Evolutionary conservation across 2,797 vertebrate species (phyloP).

Genomic region (Acanthis flammea): DNA sequence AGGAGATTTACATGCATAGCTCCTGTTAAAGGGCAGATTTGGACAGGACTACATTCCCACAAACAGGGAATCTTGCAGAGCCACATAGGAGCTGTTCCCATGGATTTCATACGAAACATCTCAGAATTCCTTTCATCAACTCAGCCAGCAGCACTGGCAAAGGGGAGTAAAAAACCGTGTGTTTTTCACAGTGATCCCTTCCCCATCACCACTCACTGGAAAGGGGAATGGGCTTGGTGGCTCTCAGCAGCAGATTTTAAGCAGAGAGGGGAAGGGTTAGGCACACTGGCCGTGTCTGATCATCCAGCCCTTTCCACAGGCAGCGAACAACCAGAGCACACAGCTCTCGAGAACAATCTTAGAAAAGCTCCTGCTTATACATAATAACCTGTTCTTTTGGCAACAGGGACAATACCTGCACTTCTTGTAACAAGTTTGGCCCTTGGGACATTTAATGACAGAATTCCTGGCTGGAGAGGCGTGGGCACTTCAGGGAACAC

Average conservation of each 20-base stretch:
- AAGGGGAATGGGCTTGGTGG: neutral
- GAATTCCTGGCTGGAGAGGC: neutral
- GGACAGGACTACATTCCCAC: neutral
- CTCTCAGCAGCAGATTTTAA: neutral
- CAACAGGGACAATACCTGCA: neutral
- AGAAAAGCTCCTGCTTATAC: neutral
- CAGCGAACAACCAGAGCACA: neutral
- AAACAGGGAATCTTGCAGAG: neutral
- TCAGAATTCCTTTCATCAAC: neutral
- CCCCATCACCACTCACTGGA: neutral
- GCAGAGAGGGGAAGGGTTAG: neutral
- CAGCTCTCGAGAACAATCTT: neutral
- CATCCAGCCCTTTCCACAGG: neutral
- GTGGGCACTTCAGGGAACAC: neutral
- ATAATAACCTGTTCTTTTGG: neutral
- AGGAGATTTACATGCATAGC: neutral
- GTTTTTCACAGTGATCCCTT: neutral
- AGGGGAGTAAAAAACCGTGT: fast-evolving
- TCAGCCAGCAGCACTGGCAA: neutral
- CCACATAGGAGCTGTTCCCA: neutral
- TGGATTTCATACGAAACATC: neutral
- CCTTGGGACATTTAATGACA: neutral
- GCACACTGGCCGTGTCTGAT: neutral
- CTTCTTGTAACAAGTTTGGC: neutral
- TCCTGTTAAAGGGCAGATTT: neutral